Evolutionary conservation across 2,113 vertebrate species (phyloP), one percentile per base, ranked within the genome.

Genomic region (Turdus rufiventris): DNA sequence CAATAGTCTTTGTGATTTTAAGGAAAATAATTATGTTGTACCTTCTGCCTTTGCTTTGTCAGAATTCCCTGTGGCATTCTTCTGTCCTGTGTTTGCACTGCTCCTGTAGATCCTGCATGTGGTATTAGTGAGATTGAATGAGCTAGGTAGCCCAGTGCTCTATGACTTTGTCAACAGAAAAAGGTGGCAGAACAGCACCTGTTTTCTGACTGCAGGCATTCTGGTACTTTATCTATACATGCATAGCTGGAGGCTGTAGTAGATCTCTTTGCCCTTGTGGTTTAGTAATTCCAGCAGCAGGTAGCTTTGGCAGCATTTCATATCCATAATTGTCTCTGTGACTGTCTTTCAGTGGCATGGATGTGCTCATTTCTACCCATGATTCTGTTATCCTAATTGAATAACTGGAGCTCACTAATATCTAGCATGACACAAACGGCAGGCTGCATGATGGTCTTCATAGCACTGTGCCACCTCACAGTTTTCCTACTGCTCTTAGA

Each of bases 301-400:
- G 67, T 42, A 91, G 5, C n/a, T 90, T 85, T 93, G 88, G 58
- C 56, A 86, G 60, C 43, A 57, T 43, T 74, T 92, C 68, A 33
- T 31, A 85, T 45, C 62, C 0, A 0, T 72, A 67, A 60, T 26
- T 18, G 33, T 48, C 70, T 53, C 70, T 0, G 0, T 65, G 68
- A 53, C 48, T 65, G 42, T 16, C 33, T 85, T 53, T 91, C 25
- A 26, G 73, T 33, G 57, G 85, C 78, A 48, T 0, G 12, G 53
- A 33, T 48, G 36, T 65, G 48, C 42, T 79, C 40, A 6, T 86
- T 93, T 91, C 61, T 78, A 31, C 25, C 65, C 24, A 40, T n/a
- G 40, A 84, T 82, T 62, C 48, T 71, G 74, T 81, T 48, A 67
- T 60, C 31, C 68, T 84, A 77, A 65, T 29, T 57, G 56, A 77